phyloP scores from a whole-genome alignment of 2,888 invertebrate genomes.

The Apotomis turbidana region DNA sequence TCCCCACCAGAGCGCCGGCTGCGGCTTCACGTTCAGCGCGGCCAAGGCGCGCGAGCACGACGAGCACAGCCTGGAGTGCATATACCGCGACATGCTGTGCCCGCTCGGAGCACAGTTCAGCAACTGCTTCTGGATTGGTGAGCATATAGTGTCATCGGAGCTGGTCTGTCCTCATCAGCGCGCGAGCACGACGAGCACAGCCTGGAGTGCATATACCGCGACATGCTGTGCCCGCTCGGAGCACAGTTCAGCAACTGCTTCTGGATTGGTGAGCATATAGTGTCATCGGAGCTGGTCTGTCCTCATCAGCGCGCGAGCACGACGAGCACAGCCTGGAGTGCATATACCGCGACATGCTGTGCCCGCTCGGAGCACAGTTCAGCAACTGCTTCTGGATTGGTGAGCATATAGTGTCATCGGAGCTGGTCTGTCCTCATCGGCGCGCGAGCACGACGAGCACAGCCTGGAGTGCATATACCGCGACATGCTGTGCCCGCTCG shows the following conservation, averaged over 20 bases:
- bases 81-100: constrained; percentile 71
- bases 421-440: too few species aligned
- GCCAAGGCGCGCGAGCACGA: constrained; percentile 52
- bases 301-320: constrained; percentile 58
- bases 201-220: constrained; percentile 75
- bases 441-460: too few species aligned
- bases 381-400: constrained; percentile 71
- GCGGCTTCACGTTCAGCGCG: constrained; percentile 61
- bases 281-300: constrained; percentile 61
- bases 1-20: constrained; percentile 66
- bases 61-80: constrained; percentile 74
- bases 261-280: constrained; percentile 63
- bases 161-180: constrained; percentile 58
- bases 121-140: constrained; percentile 76
- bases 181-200: constrained; percentile 63
- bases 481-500: too few species aligned
- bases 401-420: too few species aligned
- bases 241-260: constrained; percentile 71
- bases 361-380: constrained; percentile 68
- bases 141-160: constrained; percentile 50
- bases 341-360: constrained; percentile 71
- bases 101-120: constrained; percentile 70
- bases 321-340: constrained; percentile 74
- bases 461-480: too few species aligned
- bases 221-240: constrained; percentile 71